phyloP scores from a whole-genome alignment of 1,140 invertebrate genomes.

The Papilio glaucus region DNA sequence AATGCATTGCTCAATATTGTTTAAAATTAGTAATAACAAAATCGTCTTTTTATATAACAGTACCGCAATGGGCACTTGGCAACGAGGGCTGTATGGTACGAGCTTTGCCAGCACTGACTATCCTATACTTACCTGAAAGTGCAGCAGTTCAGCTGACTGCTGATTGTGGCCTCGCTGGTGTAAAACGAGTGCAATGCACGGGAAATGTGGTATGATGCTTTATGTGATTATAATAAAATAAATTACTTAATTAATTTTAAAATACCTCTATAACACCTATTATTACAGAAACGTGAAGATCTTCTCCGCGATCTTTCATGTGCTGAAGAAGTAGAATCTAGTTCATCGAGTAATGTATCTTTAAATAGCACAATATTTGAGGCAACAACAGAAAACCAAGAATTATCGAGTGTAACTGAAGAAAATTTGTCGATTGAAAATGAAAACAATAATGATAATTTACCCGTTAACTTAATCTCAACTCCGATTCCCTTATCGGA shows the following conservation, averaged over 20 bases:
- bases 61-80: constrained; percentile 87
- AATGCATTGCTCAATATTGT: neutral
- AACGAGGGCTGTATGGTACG: constrained; percentile 86
- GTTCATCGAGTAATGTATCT: constrained; percentile 40
- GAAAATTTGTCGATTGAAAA: constrained; percentile 62
- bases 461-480: constrained; percentile 46
- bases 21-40: neutral
- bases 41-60: constrained; percentile 69
- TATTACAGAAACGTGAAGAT: constrained; percentile 76
- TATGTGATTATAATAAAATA: constrained; percentile 13
- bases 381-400: constrained; percentile 55
- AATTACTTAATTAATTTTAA: neutral
- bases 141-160: constrained; percentile 93
- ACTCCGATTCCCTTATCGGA: constrained; percentile 37
- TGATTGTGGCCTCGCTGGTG: constrained; percentile 94
- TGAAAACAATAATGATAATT: constrained; percentile 53
- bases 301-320: constrained; percentile 76
- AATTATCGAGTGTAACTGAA: constrained; percentile 59
- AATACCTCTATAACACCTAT: neutral
- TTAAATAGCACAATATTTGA: constrained; percentile 44
- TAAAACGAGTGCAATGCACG: constrained; percentile 87
- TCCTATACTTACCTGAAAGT: constrained; percentile 89
- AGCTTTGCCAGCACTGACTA: constrained; percentile 87
- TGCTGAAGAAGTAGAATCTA: constrained; percentile 68
- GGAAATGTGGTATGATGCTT: constrained; percentile 85